Conservation (phyloP, 2,797 vertebrate genomes). For the Enteromius anoplus region DNA sequence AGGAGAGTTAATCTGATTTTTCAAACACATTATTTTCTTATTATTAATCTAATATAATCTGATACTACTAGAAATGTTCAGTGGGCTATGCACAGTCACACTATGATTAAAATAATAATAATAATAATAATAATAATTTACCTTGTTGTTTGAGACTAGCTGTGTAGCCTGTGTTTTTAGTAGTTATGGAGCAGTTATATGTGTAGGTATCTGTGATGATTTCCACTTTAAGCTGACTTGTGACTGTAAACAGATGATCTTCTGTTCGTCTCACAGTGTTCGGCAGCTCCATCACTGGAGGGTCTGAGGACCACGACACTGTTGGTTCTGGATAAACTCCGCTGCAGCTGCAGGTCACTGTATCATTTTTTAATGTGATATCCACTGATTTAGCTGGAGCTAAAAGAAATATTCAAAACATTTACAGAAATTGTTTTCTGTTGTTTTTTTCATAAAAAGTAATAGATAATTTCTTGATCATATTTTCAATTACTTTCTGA, state of each 20-base stretch:
- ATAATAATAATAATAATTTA: conserved; percentile 25
- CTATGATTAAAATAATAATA: not conserved
- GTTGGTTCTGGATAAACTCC: conserved; percentile 61
- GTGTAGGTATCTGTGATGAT: not conserved
- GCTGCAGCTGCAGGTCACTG: conserved; percentile 58
- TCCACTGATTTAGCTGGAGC: conserved; percentile 53
- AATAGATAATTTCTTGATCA: not conserved
- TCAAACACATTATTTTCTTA: not conserved
- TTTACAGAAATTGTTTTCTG: not conserved
- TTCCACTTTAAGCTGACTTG: conserved; percentile 44
- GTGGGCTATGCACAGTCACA: not conserved
- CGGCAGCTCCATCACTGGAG: rapidly evolving
- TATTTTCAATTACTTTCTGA: not conserved
- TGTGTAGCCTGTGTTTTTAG: not conserved
- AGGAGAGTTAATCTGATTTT: too few species aligned
- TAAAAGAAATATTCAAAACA: conserved; percentile 6
- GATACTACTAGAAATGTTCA: not conserved
- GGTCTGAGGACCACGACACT: conserved; percentile 61
- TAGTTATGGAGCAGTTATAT: conserved; percentile 62
- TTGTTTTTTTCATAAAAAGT: not conserved
- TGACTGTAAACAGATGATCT: conserved; percentile 60
- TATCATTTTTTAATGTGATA: conserved; percentile 42
- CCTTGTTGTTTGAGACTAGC: conserved; percentile 31
- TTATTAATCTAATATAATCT: not conserved
- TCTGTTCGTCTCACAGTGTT: rapidly evolving